Conservation (phyloP, 2,888 invertebrate genomes). For the Oscheius sp. region DNA sequence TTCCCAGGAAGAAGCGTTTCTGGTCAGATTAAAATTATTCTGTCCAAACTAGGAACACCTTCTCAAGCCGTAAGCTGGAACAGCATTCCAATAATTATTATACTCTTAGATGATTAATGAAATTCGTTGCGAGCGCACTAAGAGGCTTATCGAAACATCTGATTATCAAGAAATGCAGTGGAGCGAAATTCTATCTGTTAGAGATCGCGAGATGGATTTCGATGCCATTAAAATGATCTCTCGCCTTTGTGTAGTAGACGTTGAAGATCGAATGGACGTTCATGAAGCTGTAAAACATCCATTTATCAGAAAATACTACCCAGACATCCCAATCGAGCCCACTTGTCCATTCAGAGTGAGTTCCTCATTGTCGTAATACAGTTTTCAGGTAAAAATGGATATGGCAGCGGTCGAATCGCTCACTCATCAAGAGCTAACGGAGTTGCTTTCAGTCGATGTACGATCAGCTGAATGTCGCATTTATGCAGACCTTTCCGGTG, state of each 20-base stretch:
- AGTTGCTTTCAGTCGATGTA: slow-evolving; percentile 55
- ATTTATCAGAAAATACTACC: slow-evolving; percentile 51
- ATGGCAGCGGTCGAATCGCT: slow-evolving; percentile 66
- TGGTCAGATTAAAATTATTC: slow-evolving; percentile 63
- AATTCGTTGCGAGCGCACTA: slow-evolving; percentile 63
- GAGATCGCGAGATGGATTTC: slow-evolving; percentile 30
- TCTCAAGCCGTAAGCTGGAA: slow-evolving; percentile 52
- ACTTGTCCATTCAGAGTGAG: slow-evolving; percentile 59
- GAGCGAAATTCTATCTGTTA: slow-evolving; percentile 48
- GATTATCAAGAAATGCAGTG: slow-evolving; percentile 34
- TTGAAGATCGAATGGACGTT: slow-evolving; percentile 51
- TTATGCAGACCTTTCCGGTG: slow-evolving; percentile 37
- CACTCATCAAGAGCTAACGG: slow-evolving; percentile 54
- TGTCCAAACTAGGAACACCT: slow-evolving; percentile 61
- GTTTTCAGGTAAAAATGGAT: slow-evolving; percentile 63
- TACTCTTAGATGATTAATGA: slow-evolving; percentile 52
- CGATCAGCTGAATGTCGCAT: slow-evolving; percentile 51
- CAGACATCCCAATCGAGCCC: slow-evolving; percentile 39
- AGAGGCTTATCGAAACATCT: slow-evolving; percentile 50
- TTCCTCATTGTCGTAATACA: background rate
- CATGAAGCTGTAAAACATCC: slow-evolving; percentile 58
- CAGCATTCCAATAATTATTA: background rate
- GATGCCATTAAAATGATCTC: slow-evolving; percentile 57
- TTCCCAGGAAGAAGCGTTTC: slow-evolving; percentile 65
- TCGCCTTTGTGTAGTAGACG: slow-evolving; percentile 51